Conservation (phyloP, 2,888 invertebrate species). For the Salticus scenicus region DNA sequence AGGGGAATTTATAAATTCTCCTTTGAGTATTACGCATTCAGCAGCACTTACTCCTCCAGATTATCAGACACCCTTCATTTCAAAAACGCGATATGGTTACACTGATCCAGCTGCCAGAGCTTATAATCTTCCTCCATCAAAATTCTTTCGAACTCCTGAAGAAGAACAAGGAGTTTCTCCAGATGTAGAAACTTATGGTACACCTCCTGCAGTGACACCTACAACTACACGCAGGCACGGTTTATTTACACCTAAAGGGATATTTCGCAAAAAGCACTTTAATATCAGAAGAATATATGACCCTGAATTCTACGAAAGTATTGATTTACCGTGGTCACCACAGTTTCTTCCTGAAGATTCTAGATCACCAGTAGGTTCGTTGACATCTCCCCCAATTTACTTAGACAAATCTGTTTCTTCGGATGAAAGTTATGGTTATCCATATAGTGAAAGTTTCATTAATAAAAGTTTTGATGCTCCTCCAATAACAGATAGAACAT, state of each 20-base stretch:
- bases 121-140: slow-evolving; percentile 5
- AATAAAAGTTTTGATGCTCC: neutral
- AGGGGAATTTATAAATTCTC: neutral
- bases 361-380: neutral
- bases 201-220: neutral
- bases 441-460: neutral
- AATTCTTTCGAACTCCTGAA: neutral
- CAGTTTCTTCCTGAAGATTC: neutral
- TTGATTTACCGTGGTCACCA: neutral
- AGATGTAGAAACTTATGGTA: neutral
- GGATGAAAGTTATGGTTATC: neutral
- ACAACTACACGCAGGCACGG: slow-evolving; percentile 3
- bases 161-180: neutral
- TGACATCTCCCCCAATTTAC: neutral
- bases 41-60: neutral
- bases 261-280: neutral
- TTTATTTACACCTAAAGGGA: slow-evolving; percentile 22
- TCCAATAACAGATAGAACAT: neutral
- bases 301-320: neutral
- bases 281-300: slow-evolving; percentile 16
- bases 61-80: slow-evolving; percentile 8
- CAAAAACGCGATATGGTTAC: neutral
- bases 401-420: neutral
- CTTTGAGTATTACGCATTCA: neutral
- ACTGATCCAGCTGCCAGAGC: slow-evolving; percentile 11